Conservation (phyloP, 2,797 vertebrate species). For the Eutrigla gurnardus region DNA sequence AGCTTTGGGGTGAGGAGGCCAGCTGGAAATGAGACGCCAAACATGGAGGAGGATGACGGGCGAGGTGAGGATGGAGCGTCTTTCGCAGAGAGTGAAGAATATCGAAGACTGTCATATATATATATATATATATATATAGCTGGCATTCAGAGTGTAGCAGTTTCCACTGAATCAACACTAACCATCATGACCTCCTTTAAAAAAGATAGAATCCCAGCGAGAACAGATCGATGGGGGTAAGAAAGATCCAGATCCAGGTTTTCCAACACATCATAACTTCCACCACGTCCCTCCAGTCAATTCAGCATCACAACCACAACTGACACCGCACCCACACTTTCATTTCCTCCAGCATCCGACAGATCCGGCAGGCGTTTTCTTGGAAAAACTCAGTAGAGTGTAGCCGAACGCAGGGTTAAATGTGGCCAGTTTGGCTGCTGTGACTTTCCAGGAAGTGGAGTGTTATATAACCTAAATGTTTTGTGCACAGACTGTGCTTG, state of each 20-base stretch:
- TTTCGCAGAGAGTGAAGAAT: constrained; percentile 11
- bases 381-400: neutral
- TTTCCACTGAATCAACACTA: constrained; percentile 6
- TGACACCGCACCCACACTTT: neutral
- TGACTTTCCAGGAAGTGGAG: constrained; percentile 59
- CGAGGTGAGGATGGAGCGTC: constrained; percentile 38
- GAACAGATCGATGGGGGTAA: neutral
- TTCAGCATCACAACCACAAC: neutral
- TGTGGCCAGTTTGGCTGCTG: constrained; percentile 32
- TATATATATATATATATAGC: no score
- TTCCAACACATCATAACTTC: neutral
- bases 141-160: neutral
- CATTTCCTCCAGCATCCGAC: neutral
- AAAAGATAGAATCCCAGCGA: neutral
- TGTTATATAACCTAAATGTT: constrained; percentile 61
- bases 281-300: neutral
- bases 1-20: constrained; percentile 68
- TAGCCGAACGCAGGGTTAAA: constrained; percentile 20
- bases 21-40: constrained; percentile 67
- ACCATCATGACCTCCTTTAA: neutral
- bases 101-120: neutral
- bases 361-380: neutral
- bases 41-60: constrained; percentile 43
- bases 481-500: constrained; percentile 47
- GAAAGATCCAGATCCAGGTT: neutral